Conservation (phyloP, 1,140 invertebrate species). For the Drosophila malerkotliana region DNA sequence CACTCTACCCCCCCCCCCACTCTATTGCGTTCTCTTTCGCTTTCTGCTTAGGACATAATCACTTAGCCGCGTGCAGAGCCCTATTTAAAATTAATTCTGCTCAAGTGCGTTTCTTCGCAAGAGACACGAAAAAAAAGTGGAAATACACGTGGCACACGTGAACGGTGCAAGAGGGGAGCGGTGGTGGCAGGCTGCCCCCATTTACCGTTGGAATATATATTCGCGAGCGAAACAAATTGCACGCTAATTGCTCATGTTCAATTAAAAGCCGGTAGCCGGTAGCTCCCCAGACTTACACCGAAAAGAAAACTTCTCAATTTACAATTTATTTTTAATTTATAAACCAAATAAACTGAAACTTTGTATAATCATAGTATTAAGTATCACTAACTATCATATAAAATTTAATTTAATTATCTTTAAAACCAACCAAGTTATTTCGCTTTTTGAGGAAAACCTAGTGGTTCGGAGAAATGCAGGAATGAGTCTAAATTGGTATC, state of each 20-base stretch:
- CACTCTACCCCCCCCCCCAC: background rate
- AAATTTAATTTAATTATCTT: background rate
- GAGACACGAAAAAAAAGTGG: slow-evolving; percentile 38
- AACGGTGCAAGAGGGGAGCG: background rate
- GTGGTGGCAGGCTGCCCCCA: slow-evolving; percentile 22
- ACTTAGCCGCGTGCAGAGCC: slow-evolving; percentile 80
- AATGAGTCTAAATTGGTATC: background rate
- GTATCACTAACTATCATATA: background rate
- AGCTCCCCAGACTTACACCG: slow-evolving; percentile 9
- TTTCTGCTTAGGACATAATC: slow-evolving; percentile 60
- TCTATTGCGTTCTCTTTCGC: slow-evolving; percentile 29
- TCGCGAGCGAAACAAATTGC: slow-evolving; percentile 79
- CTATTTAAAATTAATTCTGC: slow-evolving; percentile 83
- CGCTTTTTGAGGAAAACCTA: background rate
- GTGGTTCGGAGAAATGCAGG: background rate
- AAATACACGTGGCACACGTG: slow-evolving; percentile 65
- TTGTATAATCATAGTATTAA: background rate
- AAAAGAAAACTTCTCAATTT: background rate
- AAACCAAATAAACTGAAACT: background rate
- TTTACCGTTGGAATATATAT: slow-evolving; percentile 65
- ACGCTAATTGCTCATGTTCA: slow-evolving; percentile 83
- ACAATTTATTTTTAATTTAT: too few relatives aligned
- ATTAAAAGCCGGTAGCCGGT: slow-evolving; percentile 64
- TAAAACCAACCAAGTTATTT: background rate
- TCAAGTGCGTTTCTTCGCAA: slow-evolving; percentile 77